phyloP scores from a whole-genome alignment of 2,888 invertebrate genomes.

The Eupithecia centaureata region DNA sequence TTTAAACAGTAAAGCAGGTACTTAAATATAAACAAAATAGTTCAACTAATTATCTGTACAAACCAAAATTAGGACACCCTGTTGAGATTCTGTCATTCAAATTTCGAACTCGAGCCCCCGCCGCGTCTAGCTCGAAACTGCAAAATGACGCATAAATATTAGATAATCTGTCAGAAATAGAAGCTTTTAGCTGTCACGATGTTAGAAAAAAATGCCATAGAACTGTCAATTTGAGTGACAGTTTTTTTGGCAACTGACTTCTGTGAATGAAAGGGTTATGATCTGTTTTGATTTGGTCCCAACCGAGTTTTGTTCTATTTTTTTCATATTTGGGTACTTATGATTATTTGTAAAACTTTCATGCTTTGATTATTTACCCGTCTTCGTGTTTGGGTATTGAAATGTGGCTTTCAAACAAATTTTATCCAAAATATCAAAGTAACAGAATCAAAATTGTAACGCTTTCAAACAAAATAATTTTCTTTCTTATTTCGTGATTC shows the following conservation, averaged over 20 bases:
- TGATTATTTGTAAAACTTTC: neutral
- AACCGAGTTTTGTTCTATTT: neutral
- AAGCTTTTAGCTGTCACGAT: constrained; percentile 56
- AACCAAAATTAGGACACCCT: constrained; percentile 46
- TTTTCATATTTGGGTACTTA: neutral
- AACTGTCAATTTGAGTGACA: constrained; percentile 12
- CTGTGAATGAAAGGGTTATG: constrained; percentile 41
- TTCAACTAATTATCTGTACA: neutral
- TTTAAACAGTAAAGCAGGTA: neutral
- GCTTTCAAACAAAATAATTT: too few relatives aligned
- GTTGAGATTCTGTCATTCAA: constrained; percentile 55
- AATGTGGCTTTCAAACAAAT: neutral
- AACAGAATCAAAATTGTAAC: too few relatives aligned
- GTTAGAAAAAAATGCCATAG: constrained; percentile 14
- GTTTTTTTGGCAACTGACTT: constrained; percentile 29
- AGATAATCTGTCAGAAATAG: constrained; percentile 70
- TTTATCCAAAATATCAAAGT: neutral
- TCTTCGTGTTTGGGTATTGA: neutral
- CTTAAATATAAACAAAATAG: neutral
- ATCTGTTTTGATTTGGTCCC: constrained; percentile 16
- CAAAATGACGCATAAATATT: constrained; percentile 71
- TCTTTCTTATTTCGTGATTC: too few relatives aligned
- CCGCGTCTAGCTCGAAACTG: constrained; percentile 41
- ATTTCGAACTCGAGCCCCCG: constrained; percentile 48
- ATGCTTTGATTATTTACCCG: too few relatives aligned